phyloP scores from a whole-genome alignment of 2,888 invertebrate species.

The Eupithecia insigniata region DNA sequence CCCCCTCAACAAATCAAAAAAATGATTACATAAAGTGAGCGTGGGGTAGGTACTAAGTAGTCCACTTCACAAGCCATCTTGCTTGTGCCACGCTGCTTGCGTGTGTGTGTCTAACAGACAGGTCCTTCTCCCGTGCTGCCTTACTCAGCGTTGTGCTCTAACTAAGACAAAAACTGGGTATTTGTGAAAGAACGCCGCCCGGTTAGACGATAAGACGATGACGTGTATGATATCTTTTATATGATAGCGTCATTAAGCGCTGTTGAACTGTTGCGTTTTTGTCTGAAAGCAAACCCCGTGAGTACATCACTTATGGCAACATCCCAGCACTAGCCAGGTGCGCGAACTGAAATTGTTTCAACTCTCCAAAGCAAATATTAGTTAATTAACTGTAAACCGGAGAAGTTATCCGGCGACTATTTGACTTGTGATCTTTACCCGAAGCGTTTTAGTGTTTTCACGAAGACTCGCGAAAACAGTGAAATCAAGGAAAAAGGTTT shows the following conservation, averaged over 20 bases:
- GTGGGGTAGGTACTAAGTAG: no score
- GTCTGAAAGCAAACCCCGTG: not conserved
- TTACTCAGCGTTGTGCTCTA: no score
- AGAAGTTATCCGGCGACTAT: constrained; percentile 48
- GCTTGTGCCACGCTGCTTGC: no score
- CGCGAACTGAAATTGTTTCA: constrained; percentile 72
- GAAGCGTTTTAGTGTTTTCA: no score
- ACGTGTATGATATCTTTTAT: not conserved
- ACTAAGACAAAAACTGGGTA: no score
- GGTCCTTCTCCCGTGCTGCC: no score
- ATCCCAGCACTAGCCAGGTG: constrained; percentile 63
- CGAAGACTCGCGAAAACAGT: not conserved
- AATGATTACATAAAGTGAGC: no score
- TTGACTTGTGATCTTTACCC: constrained; percentile 50
- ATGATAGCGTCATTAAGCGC: not conserved
- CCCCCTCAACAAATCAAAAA: no score
- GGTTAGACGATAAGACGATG: no score
- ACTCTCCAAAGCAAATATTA: constrained; percentile 79
- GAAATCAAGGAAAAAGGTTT: constrained; percentile 9
- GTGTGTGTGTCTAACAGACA: no score
- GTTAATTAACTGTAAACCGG: constrained; percentile 81
- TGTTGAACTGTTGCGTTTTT: not conserved
- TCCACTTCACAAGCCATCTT: no score
- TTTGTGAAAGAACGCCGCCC: no score
- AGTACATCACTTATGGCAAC: constrained; percentile 8